Evolutionary conservation across 2,797 vertebrate species (phyloP), one percentile per base, ranked within the genome.

Genomic region (Eulemur albifrons): DNA sequence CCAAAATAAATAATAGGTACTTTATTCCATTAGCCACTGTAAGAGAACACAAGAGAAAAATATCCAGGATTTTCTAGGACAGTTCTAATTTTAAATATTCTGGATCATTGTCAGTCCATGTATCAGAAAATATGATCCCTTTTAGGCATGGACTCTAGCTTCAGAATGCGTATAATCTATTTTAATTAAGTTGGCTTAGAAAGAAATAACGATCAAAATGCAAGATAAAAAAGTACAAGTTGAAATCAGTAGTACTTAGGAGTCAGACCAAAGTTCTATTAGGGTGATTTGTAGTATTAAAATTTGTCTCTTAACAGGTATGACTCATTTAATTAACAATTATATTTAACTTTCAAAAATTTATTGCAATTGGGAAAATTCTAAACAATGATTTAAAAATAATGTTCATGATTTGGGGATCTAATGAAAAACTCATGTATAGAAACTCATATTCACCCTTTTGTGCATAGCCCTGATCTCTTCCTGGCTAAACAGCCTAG

Each of bases 1-100:
- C 84, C 4, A 95, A 94, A 93, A 59, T 27, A 4, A 72, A 32
- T 57, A 91, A 70, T 54, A 65, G 40, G 4, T 72, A 1, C 79
- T 96, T 95, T 35, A 35, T 94, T 88, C 50, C 93, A 32, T 93
- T 90, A 83, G 67, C 48, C 72, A 83, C n/a, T 82, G 30, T 57
- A 59, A 76, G 5, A 25, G 11, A 13, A 73, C 70, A 30, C 12
- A 65, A 85, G 95, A 81, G n/a, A 76, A 94, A 89, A 92, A 17
- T 67, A 59, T 67, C 30, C 70, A 83, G 57, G 40, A 88, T 90
- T 96, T 91, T 90, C 57, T 87, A 86, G 35, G 35, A 88, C 14
- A 73, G 18, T 90, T 48, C 32, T 89, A 77, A 93, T 94, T 95
- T 96, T 92, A 96, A 97, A 90, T 90, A 70, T 90, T 93, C 52